These are phyloP conservation scores for Linnaemya vulpina DNA, from an alignment of 2,888 invertebrate genomes.

Conservation along the genomic window DNA sequence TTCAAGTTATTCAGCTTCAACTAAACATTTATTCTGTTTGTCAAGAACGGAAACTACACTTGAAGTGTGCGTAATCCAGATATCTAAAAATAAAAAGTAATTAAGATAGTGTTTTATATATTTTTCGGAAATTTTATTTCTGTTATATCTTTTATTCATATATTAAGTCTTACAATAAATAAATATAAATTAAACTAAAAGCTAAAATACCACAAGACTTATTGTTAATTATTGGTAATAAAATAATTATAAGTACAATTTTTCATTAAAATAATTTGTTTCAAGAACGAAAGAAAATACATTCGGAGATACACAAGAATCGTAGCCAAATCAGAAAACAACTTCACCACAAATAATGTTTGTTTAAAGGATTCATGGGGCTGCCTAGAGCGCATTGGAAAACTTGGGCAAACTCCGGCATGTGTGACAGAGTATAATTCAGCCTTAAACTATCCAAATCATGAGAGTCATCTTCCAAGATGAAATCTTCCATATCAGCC, in stretches of 20 bases:
- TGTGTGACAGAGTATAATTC: conserved; percentile 77
- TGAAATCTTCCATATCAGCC: background rate
- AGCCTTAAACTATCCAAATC: conserved; percentile 77
- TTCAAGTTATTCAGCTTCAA: no score
- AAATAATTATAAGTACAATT: conserved; percentile 17
- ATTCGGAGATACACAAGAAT: background rate
- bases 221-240: background rate
- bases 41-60: no score
- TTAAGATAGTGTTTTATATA: no score
- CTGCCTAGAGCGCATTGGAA: conserved; percentile 74
- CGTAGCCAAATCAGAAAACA: background rate
- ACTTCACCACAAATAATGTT: conserved; percentile 77
- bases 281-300: conserved; percentile 4
- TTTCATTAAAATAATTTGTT: background rate
- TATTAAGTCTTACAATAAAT: background rate
- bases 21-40: no score
- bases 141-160: background rate
- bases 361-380: conserved; percentile 75
- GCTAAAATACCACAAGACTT: conserved; percentile 32
- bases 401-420: conserved; percentile 77
- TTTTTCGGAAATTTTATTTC: no score
- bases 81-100: no score
- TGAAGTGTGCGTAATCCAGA: no score
- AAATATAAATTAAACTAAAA: conserved; percentile 26
- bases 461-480: conserved; percentile 74